A percentile compares a stretch with the other conserved stretches of the same genome.
phyloP scores from a whole-genome alignment of 1,140 invertebrate species.

The Episyrphus balteatus region DNA sequence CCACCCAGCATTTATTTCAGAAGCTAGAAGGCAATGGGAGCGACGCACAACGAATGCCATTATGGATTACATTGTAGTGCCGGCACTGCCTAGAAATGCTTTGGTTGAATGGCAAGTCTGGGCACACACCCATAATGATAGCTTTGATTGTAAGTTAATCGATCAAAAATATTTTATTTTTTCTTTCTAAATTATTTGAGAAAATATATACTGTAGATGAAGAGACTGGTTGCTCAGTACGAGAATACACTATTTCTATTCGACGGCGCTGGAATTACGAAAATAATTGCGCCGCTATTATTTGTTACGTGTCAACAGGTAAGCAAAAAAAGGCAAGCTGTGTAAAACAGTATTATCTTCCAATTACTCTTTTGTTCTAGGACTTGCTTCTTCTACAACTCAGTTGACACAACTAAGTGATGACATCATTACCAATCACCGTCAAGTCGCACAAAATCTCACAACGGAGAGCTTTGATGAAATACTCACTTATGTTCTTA shows the following conservation, averaged over 20 bases:
- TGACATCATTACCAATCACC: constrained; percentile 44
- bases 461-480: constrained; percentile 50
- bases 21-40: constrained; percentile 68
- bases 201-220: constrained; percentile 52
- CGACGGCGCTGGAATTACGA: constrained; percentile 78
- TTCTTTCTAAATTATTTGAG: neutral
- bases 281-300: constrained; percentile 71
- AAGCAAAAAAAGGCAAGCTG: neutral
- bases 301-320: constrained; percentile 66
- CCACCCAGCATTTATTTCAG: constrained; percentile 52
- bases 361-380: constrained; percentile 20
- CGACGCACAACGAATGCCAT: constrained; percentile 75
- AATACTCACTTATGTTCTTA: constrained; percentile 57
- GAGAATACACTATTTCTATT: constrained; percentile 67
- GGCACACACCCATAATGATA: constrained; percentile 74
- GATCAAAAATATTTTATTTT: neutral
- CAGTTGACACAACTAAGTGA: constrained; percentile 46
- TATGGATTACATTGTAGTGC: constrained; percentile 75
- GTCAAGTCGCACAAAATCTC: constrained; percentile 40
- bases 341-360: constrained; percentile 28
- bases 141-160: constrained; percentile 65
- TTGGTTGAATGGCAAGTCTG: constrained; percentile 85
- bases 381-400: constrained; percentile 52
- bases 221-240: constrained; percentile 72
- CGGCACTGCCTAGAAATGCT: constrained; percentile 65